Percentiles rank a stretch among this genome's conserved stretches.
These are phyloP conservation scores for Acipenser transmontanus DNA, from an alignment of 2,797 vertebrate species.

Conservation along the genomic window DNA sequence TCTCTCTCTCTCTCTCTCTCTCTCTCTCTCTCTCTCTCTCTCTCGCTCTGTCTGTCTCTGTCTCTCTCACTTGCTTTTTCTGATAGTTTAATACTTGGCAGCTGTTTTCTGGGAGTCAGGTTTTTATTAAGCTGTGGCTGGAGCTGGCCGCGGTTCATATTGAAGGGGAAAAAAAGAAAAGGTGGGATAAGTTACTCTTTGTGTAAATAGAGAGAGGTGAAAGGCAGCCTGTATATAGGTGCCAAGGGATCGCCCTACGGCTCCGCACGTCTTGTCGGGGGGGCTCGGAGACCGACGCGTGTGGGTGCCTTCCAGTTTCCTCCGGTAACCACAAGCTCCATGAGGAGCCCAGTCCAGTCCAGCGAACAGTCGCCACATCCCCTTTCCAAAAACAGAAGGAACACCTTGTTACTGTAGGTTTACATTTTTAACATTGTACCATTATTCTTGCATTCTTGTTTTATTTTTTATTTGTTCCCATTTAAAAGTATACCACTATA, in stretches of 20 bases:
- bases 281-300: conserved; percentile 55
- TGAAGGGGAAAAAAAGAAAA: conserved; percentile 41
- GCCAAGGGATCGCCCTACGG: conserved; percentile 67
- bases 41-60: conserved; percentile 44
- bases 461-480: too few species aligned
- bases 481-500: too few species aligned
- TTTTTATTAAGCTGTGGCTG: conserved; percentile 67
- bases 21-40: conserved; percentile 19
- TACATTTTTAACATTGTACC: too few species aligned
- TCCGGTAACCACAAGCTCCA: conserved; percentile 45
- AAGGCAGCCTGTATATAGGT: conserved; percentile 76
- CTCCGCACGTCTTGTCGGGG: conserved; percentile 66
- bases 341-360: conserved; percentile 29
- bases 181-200: conserved; percentile 83
- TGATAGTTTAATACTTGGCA: conserved; percentile 35
- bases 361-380: not conserved
- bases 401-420: not conserved
- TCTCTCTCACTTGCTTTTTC: not conserved
- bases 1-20: not conserved
- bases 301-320: conserved; percentile 49
- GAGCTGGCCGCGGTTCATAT: conserved; percentile 64
- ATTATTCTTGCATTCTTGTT: too few species aligned
- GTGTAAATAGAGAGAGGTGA: conserved; percentile 81
- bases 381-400: not conserved
- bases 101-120: conserved; percentile 23